phyloP scores from a whole-genome alignment of 2,113 vertebrate genomes.

The Bucco capensis region DNA sequence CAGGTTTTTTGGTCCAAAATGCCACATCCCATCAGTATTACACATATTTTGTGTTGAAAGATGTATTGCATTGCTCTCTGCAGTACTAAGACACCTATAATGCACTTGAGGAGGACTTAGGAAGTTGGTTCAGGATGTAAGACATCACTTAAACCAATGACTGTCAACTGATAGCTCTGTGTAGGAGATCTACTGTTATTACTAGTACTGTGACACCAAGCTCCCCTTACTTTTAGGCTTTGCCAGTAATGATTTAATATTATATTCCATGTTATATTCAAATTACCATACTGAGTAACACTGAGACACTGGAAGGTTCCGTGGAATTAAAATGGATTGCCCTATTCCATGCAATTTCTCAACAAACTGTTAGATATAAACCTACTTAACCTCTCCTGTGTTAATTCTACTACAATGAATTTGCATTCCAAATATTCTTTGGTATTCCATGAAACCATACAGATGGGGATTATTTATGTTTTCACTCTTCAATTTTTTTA shows the following conservation, averaged over 20 bases:
- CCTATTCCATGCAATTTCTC: not conserved
- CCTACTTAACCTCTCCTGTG: not conserved
- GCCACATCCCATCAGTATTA: not conserved
- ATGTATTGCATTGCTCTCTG: not conserved
- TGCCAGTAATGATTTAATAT: not conserved
- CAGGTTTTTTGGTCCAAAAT: not conserved
- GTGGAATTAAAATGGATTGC: not conserved
- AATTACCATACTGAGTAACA: not conserved
- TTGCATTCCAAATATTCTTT: not conserved
- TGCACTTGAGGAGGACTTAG: not conserved
- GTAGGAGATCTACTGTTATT: not conserved
- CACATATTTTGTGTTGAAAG: not conserved
- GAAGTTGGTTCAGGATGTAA: not conserved
- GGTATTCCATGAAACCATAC: not conserved
- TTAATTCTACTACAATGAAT: not conserved
- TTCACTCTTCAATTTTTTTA: not conserved
- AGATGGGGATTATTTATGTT: not conserved
- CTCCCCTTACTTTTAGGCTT: not conserved
- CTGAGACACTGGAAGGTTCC: not conserved
- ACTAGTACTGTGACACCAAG: not conserved
- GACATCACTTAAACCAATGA: not conserved
- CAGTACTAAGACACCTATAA: not conserved
- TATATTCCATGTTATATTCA: not conserved
- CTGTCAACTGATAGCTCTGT: not conserved
- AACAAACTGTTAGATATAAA: not conserved